Evolutionary conservation across 2,888 invertebrate species (phyloP).

Genomic region (Tipula helvola): DNA sequence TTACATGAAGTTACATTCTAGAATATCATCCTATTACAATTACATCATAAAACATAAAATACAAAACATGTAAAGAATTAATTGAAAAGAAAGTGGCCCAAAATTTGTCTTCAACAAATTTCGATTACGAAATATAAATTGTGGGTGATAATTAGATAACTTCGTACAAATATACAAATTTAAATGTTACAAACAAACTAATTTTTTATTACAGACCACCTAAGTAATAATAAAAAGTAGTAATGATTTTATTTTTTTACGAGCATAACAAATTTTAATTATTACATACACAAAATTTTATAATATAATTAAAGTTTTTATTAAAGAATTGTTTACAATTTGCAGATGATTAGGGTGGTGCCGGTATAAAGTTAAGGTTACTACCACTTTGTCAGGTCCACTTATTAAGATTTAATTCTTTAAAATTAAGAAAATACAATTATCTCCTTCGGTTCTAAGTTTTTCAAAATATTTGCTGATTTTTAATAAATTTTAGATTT

Average conservation of each 20-base stretch:
- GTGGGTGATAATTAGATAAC: background rate
- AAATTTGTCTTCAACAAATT: background rate
- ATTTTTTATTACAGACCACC: background rate
- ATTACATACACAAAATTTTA: background rate
- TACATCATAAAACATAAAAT: background rate
- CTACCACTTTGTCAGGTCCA: too few relatives aligned
- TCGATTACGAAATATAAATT: background rate
- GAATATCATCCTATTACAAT: background rate
- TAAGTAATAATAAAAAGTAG: background rate
- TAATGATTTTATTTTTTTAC: background rate
- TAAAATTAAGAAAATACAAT: too few relatives aligned
- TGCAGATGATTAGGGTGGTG: too few relatives aligned
- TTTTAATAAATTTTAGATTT: too few relatives aligned
- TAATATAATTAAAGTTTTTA: background rate
- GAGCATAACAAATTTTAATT: background rate
- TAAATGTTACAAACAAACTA: background rate
- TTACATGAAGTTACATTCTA: background rate
- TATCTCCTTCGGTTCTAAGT: too few relatives aligned
- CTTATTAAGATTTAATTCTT: too few relatives aligned
- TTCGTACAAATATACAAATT: background rate
- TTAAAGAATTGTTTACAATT: background rate
- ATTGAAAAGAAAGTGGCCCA: background rate
- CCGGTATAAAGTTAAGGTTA: too few relatives aligned
- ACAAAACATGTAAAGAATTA: background rate
- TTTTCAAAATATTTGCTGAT: too few relatives aligned